Evolutionary conservation across 2,113 vertebrate species (phyloP).

Genomic region (Phylloscopus trochilus): DNA sequence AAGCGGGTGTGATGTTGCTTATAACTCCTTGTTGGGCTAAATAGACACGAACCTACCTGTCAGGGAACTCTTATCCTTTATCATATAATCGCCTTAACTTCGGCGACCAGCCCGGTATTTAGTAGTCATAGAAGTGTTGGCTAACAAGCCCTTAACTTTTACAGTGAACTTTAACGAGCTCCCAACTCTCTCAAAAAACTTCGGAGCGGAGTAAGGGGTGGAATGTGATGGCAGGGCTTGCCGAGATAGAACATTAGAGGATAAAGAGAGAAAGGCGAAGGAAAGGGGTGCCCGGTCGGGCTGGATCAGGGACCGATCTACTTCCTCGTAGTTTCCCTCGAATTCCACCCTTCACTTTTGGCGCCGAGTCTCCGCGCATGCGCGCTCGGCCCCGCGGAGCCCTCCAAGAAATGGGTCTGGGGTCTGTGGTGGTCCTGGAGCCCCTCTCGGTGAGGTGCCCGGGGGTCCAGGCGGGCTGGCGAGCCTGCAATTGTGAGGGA

Average conservation of each 20-base stretch:
- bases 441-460: fast-evolving
- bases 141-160: not conserved
- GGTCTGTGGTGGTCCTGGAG: not conserved
- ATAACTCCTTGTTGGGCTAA: not conserved
- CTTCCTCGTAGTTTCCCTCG: not conserved
- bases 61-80: not conserved
- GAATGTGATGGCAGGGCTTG: fast-evolving
- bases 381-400: not conserved
- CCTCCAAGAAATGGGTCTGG: fast-evolving
- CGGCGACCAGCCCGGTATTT: too few relatives aligned
- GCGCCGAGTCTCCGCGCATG: not conserved
- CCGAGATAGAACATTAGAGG: fast-evolving
- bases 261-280: not conserved
- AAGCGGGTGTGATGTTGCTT: not conserved
- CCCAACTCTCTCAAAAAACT: not conserved
- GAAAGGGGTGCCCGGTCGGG: not conserved
- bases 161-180: not conserved
- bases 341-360: not conserved
- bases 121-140: not conserved
- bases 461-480: not conserved
- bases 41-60: not conserved
- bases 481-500: not conserved
- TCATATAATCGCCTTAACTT: too few relatives aligned
- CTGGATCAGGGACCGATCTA: not conserved
- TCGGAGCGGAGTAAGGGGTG: not conserved